A percentile compares a stretch with the other conserved stretches of the same genome.
phyloP scores from a whole-genome alignment of 64 coral and sea anemone species.

The Montipora foliosa region DNA sequence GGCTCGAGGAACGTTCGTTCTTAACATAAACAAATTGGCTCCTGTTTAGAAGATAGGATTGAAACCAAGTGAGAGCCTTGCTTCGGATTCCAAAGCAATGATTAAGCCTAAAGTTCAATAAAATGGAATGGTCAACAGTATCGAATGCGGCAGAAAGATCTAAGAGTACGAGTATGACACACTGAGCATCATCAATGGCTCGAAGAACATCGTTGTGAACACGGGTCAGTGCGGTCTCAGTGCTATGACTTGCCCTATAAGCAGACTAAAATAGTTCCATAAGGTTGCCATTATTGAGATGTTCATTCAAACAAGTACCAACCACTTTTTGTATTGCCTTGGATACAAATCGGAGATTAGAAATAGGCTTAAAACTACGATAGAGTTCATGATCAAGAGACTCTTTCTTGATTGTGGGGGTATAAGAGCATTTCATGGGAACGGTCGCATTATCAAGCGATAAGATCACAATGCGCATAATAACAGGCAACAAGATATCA shows the following conservation, averaged over 20 bases:
- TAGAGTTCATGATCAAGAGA: no score
- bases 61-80: neutral
- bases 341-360: neutral
- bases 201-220: neutral
- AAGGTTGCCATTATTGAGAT: neutral
- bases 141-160: neutral
- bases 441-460: neutral
- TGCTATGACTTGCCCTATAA: neutral
- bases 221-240: neutral
- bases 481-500: no score
- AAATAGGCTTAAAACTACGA: neutral
- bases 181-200: neutral
- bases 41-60: neutral
- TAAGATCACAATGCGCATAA: no score
- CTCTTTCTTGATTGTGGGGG: neutral
- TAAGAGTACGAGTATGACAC: neutral
- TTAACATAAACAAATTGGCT: neutral
- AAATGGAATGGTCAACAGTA: neutral
- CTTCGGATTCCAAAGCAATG: neutral
- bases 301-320: neutral
- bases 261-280: slow-evolving; percentile 3
- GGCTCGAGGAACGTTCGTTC: neutral
- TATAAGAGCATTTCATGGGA: neutral
- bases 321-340: slow-evolving; percentile 31
- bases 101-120: neutral